These are phyloP conservation scores for Agrypnia vestita DNA, from an alignment of 1,140 invertebrate species.

Conservation along the genomic window DNA sequence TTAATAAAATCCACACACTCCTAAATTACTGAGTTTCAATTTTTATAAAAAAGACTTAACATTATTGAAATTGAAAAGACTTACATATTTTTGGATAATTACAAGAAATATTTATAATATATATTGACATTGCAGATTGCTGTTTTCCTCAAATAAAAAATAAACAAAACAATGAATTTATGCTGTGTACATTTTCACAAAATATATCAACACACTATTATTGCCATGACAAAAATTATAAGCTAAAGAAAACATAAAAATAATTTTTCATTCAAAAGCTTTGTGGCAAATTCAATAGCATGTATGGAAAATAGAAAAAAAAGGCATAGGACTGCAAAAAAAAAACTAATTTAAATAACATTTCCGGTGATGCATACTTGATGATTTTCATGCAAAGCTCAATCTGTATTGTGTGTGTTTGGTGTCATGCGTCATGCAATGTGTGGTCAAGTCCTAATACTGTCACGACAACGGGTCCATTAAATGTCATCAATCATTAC, in stretches of 20 bases:
- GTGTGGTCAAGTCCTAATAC: slow-evolving; percentile 28
- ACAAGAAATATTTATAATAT: no score
- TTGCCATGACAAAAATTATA: no score
- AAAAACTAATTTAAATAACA: slow-evolving; percentile 22
- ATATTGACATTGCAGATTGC: no score
- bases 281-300: slow-evolving; percentile 2
- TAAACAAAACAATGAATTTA: no score
- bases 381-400: slow-evolving; percentile 37
- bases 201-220: no score
- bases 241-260: background rate
- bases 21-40: no score
- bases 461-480: slow-evolving; percentile 1
- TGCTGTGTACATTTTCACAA: no score
- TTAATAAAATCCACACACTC: no score
- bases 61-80: no score
- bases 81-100: no score
- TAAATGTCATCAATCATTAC: background rate
- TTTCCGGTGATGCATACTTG: slow-evolving; percentile 40
- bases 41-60: no score
- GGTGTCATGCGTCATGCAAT: slow-evolving; percentile 49
- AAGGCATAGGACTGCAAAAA: slow-evolving; percentile 26
- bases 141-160: no score
- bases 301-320: slow-evolving; percentile 1
- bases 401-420: slow-evolving; percentile 1
- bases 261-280: background rate